These are phyloP conservation scores for Ceyx melanurus DNA, from an alignment of 2,113 vertebrate genomes.

Conservation along the genomic window DNA sequence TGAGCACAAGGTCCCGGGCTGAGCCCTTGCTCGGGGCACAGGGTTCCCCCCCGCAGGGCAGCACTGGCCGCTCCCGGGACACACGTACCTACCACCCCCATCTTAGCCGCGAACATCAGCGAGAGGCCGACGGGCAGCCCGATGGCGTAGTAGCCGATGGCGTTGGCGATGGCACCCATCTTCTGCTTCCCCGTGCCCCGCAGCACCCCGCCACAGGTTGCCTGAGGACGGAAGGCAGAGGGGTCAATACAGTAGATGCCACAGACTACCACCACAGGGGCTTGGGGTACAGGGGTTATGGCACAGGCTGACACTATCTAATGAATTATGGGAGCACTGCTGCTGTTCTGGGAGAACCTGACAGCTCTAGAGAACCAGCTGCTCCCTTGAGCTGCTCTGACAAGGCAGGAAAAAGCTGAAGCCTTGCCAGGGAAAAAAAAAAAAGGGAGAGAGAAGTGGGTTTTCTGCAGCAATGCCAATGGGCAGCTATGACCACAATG, in stretches of 20 bases:
- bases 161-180: conserved; percentile 85
- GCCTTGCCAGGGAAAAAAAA: neutral
- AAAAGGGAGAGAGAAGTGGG: neutral
- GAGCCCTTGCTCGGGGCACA: too few species aligned
- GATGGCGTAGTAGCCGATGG: conserved; percentile 82
- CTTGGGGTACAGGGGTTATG: neutral
- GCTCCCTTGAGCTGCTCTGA: neutral
- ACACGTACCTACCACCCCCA: conserved; percentile 83
- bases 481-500: neutral
- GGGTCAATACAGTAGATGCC: neutral
- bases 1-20: too few species aligned
- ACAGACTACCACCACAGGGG: neutral
- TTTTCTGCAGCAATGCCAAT: neutral
- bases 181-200: conserved; percentile 88
- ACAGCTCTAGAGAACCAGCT: neutral
- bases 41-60: neutral
- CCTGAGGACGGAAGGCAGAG: conserved; percentile 58
- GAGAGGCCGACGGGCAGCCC: conserved; percentile 81
- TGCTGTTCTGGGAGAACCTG: neutral
- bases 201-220: conserved; percentile 82
- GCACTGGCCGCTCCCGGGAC: rapidly evolving
- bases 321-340: neutral
- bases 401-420: neutral
- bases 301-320: neutral
- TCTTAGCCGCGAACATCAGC: conserved; percentile 82